Base-by-base conservation (phyloP, 2,888 invertebrate genomes). In the Lordiphosa andalusiaca region DNA sequence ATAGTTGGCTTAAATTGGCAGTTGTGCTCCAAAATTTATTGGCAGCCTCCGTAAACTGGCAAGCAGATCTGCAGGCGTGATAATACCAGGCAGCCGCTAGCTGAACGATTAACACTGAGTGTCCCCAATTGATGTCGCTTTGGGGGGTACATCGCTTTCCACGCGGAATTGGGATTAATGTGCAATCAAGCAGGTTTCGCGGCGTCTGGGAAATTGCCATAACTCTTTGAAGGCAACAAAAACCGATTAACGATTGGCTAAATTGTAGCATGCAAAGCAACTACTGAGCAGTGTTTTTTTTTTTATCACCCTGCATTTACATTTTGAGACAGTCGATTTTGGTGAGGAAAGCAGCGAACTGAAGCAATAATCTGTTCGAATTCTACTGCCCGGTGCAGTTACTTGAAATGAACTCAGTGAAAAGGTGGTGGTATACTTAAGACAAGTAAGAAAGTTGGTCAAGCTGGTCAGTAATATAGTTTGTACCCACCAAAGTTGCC, bases 1-100 rank as follows among this genome's bases (percentile, higher is more conserved):
- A 63, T 60, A 63, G 63, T 63, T 67, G 68, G 68, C 60, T 63
- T 63, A 66, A 57, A 61, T 62, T 62, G 62, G 62, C 62, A 67
- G 67, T 67, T 62, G 66, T 66, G 61, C 67, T 42, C 47, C 16
- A 59, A 67, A 7, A 63, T 63, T 63, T 63, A 63, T 63, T 58
- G 63, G 49, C 62, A 50, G 46, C 47, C 48, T 62, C 58, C 67
- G 67, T 59, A 49, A 62, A 58, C 59, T 62, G 67, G 33, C 67
- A 60, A 50, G 37, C 65, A 46, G 12, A 61, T 57, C 50, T 67
- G 49, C 44, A 38, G 19, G 19, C 19, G 19, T 19, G 19, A 4
- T 19, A 4, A 2, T 19, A 19, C 19, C 19, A 3, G 61, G 47
- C 57, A 62, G 58, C 58, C 41, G 57, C 48, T 58, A 42, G 67